These are phyloP conservation scores for Machaerirhynchus nigripectus DNA, from an alignment of 2,113 vertebrate species.

Conservation along the genomic window DNA sequence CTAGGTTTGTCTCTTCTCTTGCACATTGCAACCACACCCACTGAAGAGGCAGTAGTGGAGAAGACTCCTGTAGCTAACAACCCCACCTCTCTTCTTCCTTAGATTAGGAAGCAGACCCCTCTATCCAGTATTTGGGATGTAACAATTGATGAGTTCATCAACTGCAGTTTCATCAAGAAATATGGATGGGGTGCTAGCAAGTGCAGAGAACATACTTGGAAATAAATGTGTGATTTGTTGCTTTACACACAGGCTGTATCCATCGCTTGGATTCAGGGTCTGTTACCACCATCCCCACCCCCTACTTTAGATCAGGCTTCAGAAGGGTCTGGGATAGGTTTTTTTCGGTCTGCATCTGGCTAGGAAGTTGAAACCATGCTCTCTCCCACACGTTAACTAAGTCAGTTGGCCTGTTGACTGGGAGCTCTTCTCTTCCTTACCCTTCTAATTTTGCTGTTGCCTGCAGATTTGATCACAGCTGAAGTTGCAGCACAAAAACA, in stretches of 20 bases:
- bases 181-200: neutral
- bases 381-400: neutral
- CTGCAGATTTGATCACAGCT: slow-evolving; percentile 1
- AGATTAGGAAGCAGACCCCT: neutral
- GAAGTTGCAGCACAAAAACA: neutral
- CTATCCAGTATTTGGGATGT: neutral
- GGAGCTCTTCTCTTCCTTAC: neutral
- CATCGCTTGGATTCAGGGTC: neutral
- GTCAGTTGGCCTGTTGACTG: neutral
- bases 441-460: neutral
- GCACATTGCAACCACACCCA: neutral
- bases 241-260: neutral
- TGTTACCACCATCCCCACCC: neutral
- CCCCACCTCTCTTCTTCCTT: neutral
- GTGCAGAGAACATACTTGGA: neutral
- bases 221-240: neutral
- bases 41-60: neutral
- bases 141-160: neutral
- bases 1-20: neutral
- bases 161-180: neutral
- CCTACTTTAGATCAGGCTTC: neutral
- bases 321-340: neutral
- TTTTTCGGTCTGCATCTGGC: neutral
- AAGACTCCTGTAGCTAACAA: neutral
- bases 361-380: neutral